phyloP scores from a whole-genome alignment of 1,140 invertebrate species.

The Tetramorium alpestre region DNA sequence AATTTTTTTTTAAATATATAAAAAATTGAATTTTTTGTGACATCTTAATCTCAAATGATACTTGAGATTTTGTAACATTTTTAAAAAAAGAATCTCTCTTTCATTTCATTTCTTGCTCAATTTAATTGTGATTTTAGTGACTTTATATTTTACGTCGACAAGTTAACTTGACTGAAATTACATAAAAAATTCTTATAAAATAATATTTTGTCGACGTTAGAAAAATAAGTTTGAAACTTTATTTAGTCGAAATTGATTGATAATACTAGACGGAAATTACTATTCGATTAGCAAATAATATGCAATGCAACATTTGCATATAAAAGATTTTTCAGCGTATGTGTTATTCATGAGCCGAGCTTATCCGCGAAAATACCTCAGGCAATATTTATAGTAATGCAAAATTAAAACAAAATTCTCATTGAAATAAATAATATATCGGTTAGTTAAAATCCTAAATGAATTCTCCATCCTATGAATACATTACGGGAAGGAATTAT shows the following conservation, averaged over 20 bases:
- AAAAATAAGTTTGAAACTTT: conserved; percentile 14
- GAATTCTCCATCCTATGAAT: neutral
- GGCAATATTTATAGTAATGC: conserved; percentile 42
- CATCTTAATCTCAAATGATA: neutral
- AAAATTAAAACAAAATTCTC: conserved; percentile 22
- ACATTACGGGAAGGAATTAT: conserved; percentile 17
- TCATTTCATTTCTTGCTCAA: neutral
- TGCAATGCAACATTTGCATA: conserved; percentile 45
- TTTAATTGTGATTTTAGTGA: conserved; percentile 1
- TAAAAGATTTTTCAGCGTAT: conserved; percentile 53
- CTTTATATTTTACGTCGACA: neutral
- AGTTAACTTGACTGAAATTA: neutral
- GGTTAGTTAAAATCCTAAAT: conserved; percentile 7
- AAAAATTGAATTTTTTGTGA: neutral
- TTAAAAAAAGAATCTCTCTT: neutral
- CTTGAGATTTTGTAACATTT: neutral
- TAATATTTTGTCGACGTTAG: neutral
- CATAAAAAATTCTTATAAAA: neutral
- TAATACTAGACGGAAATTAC: conserved; percentile 39
- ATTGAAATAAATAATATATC: conserved; percentile 20
- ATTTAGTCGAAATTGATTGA: conserved; percentile 6
- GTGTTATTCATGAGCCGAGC: conserved; percentile 39
- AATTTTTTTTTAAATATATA: neutral
- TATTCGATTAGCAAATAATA: conserved; percentile 55
- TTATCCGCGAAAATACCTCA: conserved; percentile 20